These are phyloP conservation scores for Crotophaga sulcirostris DNA, from an alignment of 2,113 vertebrate species.

Conservation along the genomic window DNA sequence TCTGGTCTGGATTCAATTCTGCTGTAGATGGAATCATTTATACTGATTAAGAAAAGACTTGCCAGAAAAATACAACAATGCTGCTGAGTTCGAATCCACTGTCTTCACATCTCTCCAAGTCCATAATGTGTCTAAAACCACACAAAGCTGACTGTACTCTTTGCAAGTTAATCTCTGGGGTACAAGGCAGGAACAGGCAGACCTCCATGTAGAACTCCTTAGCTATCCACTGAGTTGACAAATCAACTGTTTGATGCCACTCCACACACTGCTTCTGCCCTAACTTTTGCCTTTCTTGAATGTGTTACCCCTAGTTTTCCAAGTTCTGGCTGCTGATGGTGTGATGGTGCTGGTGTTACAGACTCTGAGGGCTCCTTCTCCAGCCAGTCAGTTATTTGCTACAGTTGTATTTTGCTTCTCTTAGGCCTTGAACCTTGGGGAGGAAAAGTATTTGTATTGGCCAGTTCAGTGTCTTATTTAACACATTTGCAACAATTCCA, in stretches of 20 bases:
- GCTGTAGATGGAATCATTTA: constrained; percentile 26
- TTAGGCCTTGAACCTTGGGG: neutral
- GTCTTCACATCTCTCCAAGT: neutral
- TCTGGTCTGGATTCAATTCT: constrained; percentile 56
- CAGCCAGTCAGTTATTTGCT: neutral
- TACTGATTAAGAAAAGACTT: constrained; percentile 12
- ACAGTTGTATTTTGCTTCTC: neutral
- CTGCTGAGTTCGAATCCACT: neutral
- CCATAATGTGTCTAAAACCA: neutral
- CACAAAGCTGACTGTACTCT: neutral
- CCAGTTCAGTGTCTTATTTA: neutral
- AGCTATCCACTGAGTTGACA: neutral
- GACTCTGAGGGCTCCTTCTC: neutral
- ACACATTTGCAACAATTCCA: neutral
- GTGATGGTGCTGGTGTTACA: neutral
- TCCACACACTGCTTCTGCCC: neutral
- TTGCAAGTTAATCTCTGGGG: neutral
- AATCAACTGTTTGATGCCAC: neutral
- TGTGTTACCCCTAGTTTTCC: neutral
- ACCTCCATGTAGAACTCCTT: neutral
- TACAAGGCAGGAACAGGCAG: neutral
- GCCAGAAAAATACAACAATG: constrained; percentile 34
- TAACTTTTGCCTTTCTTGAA: neutral
- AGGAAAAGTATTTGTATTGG: neutral
- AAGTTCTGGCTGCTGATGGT: neutral